Base-by-base conservation (phyloP, 1,140 invertebrate genomes). In the Sogatella furcifera region DNA sequence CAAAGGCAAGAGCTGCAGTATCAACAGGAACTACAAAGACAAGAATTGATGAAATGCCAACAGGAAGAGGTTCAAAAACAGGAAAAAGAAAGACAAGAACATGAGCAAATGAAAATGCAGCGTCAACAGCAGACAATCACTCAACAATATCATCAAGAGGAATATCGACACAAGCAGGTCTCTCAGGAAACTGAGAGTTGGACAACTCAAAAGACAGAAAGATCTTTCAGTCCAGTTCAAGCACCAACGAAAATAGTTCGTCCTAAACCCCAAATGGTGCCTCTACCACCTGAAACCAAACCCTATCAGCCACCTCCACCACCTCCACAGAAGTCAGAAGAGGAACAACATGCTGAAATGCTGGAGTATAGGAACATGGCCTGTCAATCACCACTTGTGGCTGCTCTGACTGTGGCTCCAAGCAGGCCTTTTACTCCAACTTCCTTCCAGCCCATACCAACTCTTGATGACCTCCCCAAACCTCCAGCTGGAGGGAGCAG, bases 371-470 rank as follows among this genome's bases (percentile, higher is more conserved):
- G 66, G 63, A 46, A 72, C 61, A 53, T 49, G n/a, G 55, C 44
- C 10, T 58, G 62, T 56, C 41, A 55, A 11, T 69, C 68, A 59
- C 84, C 84, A 13, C 80, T 88, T 67, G 77, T 85, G 8, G 77
- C 78, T 46, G 85, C 86, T 11, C 68, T 89, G 21, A 84, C 78
- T 34, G 84, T 80, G 46, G 85, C 84, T 1, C 81, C 85, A 1
- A 79, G 85, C 55, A 74, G 82, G 55, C 76, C 81, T 2, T 83
- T 80, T 61, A 82, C 82, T 11, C 68, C 68, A 38, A 38, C 34
- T 10, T 38, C 34, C 34, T 38, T 38, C 34, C 28, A 65, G 8
- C 61, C 65, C 34, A 13, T 52, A 49, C 59, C 62, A 13, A 38
- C 66, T 38, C 13, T 54, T 15, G 24, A 46, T 55, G 53, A 52